Evolutionary conservation across 1,140 invertebrate species (phyloP).

Genomic region (Panulirus ornatus): DNA sequence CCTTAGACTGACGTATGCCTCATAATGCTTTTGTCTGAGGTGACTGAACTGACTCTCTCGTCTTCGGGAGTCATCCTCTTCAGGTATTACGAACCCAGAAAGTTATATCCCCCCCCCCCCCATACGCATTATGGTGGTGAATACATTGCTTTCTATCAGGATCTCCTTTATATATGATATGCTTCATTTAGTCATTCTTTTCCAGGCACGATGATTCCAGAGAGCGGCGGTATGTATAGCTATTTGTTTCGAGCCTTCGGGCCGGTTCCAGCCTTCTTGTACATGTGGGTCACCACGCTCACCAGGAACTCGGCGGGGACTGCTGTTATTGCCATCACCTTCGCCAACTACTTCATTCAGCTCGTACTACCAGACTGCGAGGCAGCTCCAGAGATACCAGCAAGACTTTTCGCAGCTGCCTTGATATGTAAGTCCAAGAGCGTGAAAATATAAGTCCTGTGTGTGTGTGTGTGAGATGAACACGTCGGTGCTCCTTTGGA

Average conservation of each 20-base stretch:
- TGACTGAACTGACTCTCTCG: no score
- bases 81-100: no score
- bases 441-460: background rate
- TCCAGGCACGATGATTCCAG: slow-evolving; percentile 82
- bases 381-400: slow-evolving; percentile 80
- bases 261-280: slow-evolving; percentile 95
- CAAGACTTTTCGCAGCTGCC: slow-evolving; percentile 85
- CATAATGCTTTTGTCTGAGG: no score
- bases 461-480: background rate
- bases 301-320: slow-evolving; percentile 88
- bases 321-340: slow-evolving; percentile 93
- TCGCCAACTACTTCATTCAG: slow-evolving; percentile 92
- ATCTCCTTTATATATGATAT: no score
- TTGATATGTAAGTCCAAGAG: slow-evolving; percentile 85
- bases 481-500: no score
- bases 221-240: slow-evolving; percentile 95
- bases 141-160: no score
- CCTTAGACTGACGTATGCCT: no score
- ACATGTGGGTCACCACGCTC: slow-evolving; percentile 91
- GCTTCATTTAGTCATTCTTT: background rate
- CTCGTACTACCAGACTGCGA: slow-evolving; percentile 88
- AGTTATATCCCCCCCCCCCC: no score
- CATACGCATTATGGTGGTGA: no score
- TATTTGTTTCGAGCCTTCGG: slow-evolving; percentile 95
- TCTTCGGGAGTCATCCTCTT: no score